Evolutionary conservation across 1,140 invertebrate genomes (phyloP).

Genomic region (Achroia grisella): DNA sequence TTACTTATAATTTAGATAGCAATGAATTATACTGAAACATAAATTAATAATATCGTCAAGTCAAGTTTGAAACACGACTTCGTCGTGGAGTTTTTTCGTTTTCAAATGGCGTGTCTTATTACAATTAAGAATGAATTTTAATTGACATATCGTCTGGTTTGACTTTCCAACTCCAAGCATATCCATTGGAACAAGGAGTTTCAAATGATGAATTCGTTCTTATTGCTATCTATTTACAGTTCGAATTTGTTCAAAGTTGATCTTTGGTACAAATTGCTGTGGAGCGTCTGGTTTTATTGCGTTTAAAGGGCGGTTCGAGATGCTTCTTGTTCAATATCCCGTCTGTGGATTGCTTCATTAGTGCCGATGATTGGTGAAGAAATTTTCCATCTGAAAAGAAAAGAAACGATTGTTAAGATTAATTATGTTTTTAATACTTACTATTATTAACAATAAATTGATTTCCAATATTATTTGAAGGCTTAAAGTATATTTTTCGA

Average conservation of each 20-base stretch:
- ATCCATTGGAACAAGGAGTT: slow-evolving; percentile 54
- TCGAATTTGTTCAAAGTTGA: slow-evolving; percentile 28
- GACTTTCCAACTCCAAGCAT: slow-evolving; percentile 43
- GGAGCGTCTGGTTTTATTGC: slow-evolving; percentile 53
- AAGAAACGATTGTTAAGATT: slow-evolving; percentile 25
- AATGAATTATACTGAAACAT: slow-evolving; percentile 3
- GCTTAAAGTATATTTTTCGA: no score
- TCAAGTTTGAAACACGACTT: slow-evolving; percentile 58
- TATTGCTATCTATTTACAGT: slow-evolving; percentile 31
- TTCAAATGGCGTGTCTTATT: slow-evolving; percentile 47
- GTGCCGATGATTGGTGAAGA: slow-evolving; percentile 47
- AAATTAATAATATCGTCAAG: slow-evolving; percentile 15
- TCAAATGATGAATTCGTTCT: slow-evolving; percentile 22
- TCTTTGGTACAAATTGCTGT: slow-evolving; percentile 22
- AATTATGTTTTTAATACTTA: background rate
- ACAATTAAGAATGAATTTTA: slow-evolving; percentile 45
- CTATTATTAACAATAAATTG: no score
- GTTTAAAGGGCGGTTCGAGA: slow-evolving; percentile 41
- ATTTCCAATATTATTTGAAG: no score
- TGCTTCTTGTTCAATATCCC: slow-evolving; percentile 62
- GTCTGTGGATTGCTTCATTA: slow-evolving; percentile 68
- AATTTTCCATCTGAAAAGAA: slow-evolving; percentile 60
- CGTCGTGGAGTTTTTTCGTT: slow-evolving; percentile 45
- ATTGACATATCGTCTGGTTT: slow-evolving; percentile 61
- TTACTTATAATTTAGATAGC: background rate